Base-by-base conservation (phyloP, 2,888 invertebrate genomes). In the Achlya flavicornis region DNA sequence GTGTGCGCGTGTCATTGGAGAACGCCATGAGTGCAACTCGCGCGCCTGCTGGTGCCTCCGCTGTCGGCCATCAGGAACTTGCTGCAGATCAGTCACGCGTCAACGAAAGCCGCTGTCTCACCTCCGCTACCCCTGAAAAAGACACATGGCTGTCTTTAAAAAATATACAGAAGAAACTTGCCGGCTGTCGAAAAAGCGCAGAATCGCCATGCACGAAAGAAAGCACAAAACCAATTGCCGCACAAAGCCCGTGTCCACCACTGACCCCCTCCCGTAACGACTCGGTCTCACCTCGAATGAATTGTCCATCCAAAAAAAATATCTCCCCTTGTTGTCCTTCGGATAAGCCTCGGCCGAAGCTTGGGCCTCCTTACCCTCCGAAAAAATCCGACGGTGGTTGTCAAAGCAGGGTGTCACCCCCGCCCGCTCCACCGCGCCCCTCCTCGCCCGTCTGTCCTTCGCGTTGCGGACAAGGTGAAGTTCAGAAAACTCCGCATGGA, bases 61-160 rank as follows among this genome's bases (percentile, higher is more conserved):
- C n/a, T n/a, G n/a, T n/a, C n/a, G n/a, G n/a, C n/a, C n/a, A n/a
- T n/a, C n/a, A 3, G 61, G 53, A 26, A 3, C 11, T 6, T 41
- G 35, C 33, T 0, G 58, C 2, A 35, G 33, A 33, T 32, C 10
- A 3, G 10, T 4, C 16, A 10, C 35, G 6, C 16, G 33, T 38
- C 0, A 16, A n/a, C 10, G 2, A 16, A n/a, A 16, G 3, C 35
- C 16, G 58, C 35, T 35, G 16, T 7, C 38, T 16, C 1, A n/a
- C n/a, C 16, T 46, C 59, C 0, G 11, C 65, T 1, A n/a, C 62
- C 1, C 61, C 60, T n/a, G 64, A 53, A 5, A 61, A 46, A 4
- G 69, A 69, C 19, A 68, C 78, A 0, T 80, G 81, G 80, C 64
- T 80, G 7, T 73, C 77, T 0, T 69, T 78, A 7, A 76, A 75